Evolutionary conservation across 2,797 vertebrate species (phyloP).

Genomic region (Pristis pectinata): DNA sequence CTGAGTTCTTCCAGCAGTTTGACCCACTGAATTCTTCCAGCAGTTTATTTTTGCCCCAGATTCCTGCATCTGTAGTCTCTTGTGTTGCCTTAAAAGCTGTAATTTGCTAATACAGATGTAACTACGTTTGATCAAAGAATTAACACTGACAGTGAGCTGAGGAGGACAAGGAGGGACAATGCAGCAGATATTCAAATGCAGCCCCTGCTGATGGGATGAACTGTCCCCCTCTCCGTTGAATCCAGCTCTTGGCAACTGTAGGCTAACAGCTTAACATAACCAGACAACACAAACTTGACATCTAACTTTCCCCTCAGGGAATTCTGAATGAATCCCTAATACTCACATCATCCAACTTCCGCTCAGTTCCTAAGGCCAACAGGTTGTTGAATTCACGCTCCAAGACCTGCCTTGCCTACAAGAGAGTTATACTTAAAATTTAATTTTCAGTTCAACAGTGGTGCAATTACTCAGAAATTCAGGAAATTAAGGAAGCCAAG

Average conservation of each 20-base stretch:
- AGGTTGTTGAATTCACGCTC: constrained; percentile 95
- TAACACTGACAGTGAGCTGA: too few species aligned
- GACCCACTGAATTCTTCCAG: too few species aligned
- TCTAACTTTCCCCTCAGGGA: not conserved
- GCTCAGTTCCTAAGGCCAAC: constrained; percentile 83
- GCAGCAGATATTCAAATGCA: not conserved
- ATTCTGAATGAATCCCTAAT: not conserved
- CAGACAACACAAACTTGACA: not conserved
- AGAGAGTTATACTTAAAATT: constrained; percentile 37
- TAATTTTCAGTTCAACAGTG: not conserved
- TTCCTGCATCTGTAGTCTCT: too few species aligned
- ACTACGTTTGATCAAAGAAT: too few species aligned
- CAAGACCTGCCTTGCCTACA: constrained; percentile 86
- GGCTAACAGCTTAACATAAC: not conserved
- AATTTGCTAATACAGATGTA: too few species aligned
- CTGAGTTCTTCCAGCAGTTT: too few species aligned
- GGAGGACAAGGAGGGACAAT: too few species aligned
- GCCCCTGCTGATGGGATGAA: not conserved
- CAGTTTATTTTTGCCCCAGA: too few species aligned
- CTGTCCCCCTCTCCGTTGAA: not conserved
- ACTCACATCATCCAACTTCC: constrained; percentile 83
- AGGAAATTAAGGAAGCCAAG: not conserved
- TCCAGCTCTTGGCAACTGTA: not conserved
- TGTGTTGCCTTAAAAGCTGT: too few species aligned
- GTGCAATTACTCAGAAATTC: constrained; percentile 1